Percentiles rank a stretch among this genome's conserved stretches.
Conservation (phyloP, 2,113 vertebrate species). For the Malurus melanocephalus region DNA sequence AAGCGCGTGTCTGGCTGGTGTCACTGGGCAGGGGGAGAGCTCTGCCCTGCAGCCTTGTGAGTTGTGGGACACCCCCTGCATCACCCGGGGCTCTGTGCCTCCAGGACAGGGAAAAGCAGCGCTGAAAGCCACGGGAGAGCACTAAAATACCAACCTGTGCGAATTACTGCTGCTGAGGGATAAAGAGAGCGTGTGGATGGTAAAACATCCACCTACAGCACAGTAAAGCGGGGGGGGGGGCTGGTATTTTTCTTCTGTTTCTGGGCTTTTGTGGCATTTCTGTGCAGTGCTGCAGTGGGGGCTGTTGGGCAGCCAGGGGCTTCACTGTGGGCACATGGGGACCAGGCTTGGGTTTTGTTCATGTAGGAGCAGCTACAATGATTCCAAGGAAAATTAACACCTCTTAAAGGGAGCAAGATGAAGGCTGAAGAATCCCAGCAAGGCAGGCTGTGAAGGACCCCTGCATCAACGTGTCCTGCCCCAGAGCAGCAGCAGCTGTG, state of each 20-base stretch:
- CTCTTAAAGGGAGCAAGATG: fast-evolving
- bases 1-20: neutral
- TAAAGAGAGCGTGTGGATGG: neutral
- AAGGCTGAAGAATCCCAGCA: neutral
- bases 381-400: neutral
- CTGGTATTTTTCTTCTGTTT: neutral
- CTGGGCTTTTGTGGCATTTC: neutral
- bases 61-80: neutral
- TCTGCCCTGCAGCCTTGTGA: neutral
- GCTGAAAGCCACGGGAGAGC: neutral
- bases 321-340: fast-evolving
- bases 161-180: neutral
- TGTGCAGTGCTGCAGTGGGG: neutral
- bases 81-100: fast-evolving
- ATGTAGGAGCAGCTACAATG: neutral
- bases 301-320: fast-evolving
- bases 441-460: neutral
- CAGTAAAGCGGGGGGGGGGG: neutral
- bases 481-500: neutral
- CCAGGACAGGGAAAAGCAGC: neutral
- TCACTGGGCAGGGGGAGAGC: neutral
- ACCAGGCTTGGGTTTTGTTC: neutral
- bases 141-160: neutral
- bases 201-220: constrained; percentile 13
- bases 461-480: neutral